Conservation (phyloP, 2,888 invertebrate genomes). For the Celastrina argiolus region DNA sequence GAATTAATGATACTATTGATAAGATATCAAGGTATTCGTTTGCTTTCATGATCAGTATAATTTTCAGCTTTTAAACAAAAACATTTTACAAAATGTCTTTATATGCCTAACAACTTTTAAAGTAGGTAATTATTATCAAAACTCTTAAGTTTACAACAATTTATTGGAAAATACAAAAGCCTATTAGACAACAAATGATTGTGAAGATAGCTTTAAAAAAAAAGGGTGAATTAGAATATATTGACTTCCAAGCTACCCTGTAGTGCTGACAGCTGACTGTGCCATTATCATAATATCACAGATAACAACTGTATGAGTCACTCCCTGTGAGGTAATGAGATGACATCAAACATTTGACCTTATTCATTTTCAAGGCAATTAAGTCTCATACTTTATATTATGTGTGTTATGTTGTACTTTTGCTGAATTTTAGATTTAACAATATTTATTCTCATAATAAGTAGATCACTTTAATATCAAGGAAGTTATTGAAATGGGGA, state of each 20-base stretch:
- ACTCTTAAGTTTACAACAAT: too few species aligned
- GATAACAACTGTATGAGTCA: neutral
- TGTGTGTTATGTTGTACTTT: neutral
- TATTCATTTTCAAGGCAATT: conserved; percentile 20
- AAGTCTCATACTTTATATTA: neutral
- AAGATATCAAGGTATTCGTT: neutral
- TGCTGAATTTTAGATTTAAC: too few species aligned
- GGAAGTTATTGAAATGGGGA: too few species aligned
- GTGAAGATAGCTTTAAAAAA: neutral
- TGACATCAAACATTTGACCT: conserved; percentile 19
- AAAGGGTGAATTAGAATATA: neutral
- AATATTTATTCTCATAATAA: too few species aligned
- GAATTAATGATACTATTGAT: neutral
- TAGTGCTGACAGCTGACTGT: conserved; percentile 11
- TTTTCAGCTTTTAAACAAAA: neutral
- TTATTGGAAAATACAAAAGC: too few species aligned
- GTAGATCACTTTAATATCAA: too few species aligned
- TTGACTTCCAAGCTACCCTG: neutral
- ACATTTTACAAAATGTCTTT: neutral
- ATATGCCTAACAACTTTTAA: neutral
- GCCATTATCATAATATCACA: neutral
- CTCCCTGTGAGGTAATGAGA: conserved; percentile 10
- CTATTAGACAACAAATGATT: too few species aligned
- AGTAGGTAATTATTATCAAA: too few species aligned
- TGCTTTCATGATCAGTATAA: neutral